Evolutionary conservation across 2,113 vertebrate species (phyloP), one percentile per base, ranked within the genome.

Genomic region (Erythrocercus mccallii): DNA sequence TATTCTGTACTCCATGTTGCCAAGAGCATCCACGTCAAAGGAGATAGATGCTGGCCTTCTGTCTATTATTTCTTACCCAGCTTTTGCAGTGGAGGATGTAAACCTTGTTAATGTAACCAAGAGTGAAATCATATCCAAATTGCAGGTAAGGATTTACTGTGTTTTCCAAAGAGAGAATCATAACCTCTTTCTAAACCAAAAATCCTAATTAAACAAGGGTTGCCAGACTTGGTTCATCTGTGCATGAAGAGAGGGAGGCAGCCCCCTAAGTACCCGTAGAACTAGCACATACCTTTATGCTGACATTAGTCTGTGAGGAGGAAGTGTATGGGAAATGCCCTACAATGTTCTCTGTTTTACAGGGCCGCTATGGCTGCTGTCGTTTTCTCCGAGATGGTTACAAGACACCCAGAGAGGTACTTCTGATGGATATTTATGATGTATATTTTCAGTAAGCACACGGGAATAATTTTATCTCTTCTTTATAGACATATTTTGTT

Each of bases 1-100:
- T 89, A 99, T 99, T 96, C 97, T 99, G n/a, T 99, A 99, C 96
- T 99, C 99, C 90, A 99, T 99, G 99, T 97, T 99, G 91, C 99
- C 99, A 18, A 98, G 99, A 97, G 99, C 99, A 37, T 99, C 99
- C 13, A 99, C 99, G 0, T 99, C 99, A 7, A 99, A 99, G 97
- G 99, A 99, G 96, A 99, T 99, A 35, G 99, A 99, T 48, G 99
- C 99, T 21, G 99, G 99, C 16, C 99, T 99, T 78, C 98, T 99
- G 66, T 99, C 99, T 11, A 98, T 99, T 85, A 99, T 99, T 98
- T 99, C 99, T 68, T 99, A 99, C 92, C 99, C 99, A 10, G 99
- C 99, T 21, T 99, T 99, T 97, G 99, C 99, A n/a, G 98, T 99
- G 42, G 99, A 99, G 93, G 99, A 99, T 79, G 92, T 98, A 21